Base-by-base conservation (phyloP, 30 jellyfish, hydroid and myxozoan genomes). In the Sanderia malayensis region DNA sequence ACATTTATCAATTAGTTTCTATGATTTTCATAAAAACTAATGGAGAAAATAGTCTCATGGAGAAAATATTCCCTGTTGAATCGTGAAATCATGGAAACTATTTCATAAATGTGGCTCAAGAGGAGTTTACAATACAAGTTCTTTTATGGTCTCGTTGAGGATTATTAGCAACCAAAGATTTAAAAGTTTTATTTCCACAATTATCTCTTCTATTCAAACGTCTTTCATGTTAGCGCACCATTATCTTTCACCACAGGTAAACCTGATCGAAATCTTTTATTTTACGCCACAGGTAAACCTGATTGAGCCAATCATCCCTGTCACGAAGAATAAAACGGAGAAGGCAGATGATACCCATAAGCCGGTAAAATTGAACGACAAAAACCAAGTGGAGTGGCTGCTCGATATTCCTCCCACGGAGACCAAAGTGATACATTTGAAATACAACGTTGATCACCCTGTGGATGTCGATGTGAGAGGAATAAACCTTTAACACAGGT, bases 311-410 rank as follows among this genome's bases (percentile, higher is more conserved):
- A 88, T 25, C 6, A 70, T 81, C 18, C 75, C 70, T 10, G 34
- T 60, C 1, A 27, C 72, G 19, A 81, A 81, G 24, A 19, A 55
- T 15, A 58, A 64, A 18, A 22, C 72, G 25, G 44, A 70, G 19
- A 59, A 41, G 11, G 87, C 26, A 6, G 70, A 37, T 11, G 60
- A 31, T 27, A 82, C 52, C n/a, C 45, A 66, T 59, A 73, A 65
- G 34, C 57, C 95, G 21, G 81, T 76, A 22, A 53, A 76, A 28
- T 28, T 85, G 60, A 74, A 52, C 63, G 82, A 73, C 65, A 63
- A 84, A 33, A 73, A 73, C 57, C 80, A 74, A 25, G 72, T 84
- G 26, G 95, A 84, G 55, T 84, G 95, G 95, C 29, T 34, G 0
- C 58, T 49, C 1, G 82, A 81, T 9, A 71, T 81, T 28, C 76